These are phyloP conservation scores for Cephus nigrinus DNA, from an alignment of 2,888 invertebrate genomes.

Conservation along the genomic window DNA sequence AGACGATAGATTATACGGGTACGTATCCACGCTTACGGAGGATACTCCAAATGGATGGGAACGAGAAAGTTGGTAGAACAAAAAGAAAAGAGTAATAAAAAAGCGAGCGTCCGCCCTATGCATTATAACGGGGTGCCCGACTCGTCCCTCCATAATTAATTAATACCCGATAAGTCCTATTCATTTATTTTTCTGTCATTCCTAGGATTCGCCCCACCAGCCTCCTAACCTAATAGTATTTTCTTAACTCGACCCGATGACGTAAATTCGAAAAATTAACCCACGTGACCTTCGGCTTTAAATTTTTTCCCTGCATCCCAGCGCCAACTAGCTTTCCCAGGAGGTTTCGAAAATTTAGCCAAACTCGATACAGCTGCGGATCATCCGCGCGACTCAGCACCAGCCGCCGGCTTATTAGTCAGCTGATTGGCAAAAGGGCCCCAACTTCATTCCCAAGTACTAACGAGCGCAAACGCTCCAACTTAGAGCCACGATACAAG, in stretches of 20 bases:
- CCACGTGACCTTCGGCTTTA: too few relatives aligned
- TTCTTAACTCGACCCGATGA: too few relatives aligned
- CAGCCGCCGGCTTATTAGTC: slow-evolving; percentile 32
- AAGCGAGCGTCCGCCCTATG: neutral
- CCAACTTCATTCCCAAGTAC: slow-evolving; percentile 40
- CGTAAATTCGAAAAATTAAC: too few relatives aligned
- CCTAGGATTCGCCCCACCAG: too few relatives aligned
- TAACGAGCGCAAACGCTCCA: slow-evolving; percentile 36
- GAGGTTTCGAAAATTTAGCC: neutral
- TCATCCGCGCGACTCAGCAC: neutral
- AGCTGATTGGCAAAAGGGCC: slow-evolving; percentile 44
- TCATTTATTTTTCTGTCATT: too few relatives aligned
- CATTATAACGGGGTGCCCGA: too few relatives aligned
- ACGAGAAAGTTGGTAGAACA: too few relatives aligned
- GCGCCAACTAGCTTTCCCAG: neutral
- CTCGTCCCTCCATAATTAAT: too few relatives aligned
- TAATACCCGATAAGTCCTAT: too few relatives aligned
- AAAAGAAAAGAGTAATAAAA: too few relatives aligned
- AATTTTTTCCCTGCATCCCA: neutral
- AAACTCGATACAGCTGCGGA: neutral
- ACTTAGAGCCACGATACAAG: slow-evolving; percentile 24
- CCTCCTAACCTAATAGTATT: too few relatives aligned
- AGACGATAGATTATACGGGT: neutral
- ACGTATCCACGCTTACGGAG: neutral
- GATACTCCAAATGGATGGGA: neutral